Evolutionary conservation across 1,140 invertebrate species (phyloP).

Genomic region (Anastrepha obliqua): DNA sequence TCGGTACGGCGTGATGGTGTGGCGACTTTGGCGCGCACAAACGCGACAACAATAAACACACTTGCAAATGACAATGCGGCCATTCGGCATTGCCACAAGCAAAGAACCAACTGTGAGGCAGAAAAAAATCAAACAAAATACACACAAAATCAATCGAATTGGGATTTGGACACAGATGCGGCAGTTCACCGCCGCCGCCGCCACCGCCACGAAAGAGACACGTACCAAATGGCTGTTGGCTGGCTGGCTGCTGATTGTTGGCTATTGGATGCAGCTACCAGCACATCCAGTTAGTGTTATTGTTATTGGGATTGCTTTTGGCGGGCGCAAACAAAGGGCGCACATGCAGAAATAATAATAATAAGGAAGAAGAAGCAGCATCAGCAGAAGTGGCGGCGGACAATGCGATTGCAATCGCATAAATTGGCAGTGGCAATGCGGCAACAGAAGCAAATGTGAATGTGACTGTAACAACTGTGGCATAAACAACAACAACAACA

Average conservation of each 20-base stretch:
- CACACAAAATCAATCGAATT: constrained; percentile 19
- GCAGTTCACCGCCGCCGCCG: not conserved
- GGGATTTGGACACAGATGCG: constrained; percentile 46
- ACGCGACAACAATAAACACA: constrained; percentile 52
- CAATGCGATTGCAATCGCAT: constrained; percentile 47
- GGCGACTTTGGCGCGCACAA: constrained; percentile 47
- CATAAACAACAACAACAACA: constrained; percentile 19
- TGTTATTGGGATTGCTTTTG: not conserved
- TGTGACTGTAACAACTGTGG: not conserved
- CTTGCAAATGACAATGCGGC: constrained; percentile 44
- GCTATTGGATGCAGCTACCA: not conserved
- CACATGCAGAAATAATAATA: constrained; percentile 48
- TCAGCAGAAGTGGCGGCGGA: not conserved
- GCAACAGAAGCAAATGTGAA: constrained; percentile 28
- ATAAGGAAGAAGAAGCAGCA: constrained; percentile 7
- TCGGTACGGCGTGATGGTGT: not conserved
- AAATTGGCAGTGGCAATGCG: constrained; percentile 49
- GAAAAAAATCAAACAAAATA: not conserved
- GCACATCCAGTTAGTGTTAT: not conserved
- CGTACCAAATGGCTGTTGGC: constrained; percentile 23
- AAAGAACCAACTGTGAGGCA: not conserved
- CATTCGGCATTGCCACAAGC: not conserved
- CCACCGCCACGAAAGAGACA: not conserved
- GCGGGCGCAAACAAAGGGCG: constrained; percentile 29
- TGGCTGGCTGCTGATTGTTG: not conserved